Conservation (phyloP, 2,888 invertebrate genomes). For the Philonicus albiceps region DNA sequence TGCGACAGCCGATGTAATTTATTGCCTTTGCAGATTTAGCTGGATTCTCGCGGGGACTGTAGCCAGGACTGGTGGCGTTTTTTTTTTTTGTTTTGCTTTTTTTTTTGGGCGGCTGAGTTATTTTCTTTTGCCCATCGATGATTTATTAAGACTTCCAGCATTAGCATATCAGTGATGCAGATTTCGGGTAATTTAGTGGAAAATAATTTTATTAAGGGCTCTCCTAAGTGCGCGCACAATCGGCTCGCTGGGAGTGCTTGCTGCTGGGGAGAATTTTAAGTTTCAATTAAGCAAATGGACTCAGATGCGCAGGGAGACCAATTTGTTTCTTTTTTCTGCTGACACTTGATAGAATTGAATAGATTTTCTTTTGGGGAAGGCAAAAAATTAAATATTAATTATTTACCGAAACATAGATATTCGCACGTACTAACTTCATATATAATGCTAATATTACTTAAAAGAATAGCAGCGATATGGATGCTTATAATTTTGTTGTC, state of each 20-base stretch:
- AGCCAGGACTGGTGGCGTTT: background rate
- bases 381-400: background rate
- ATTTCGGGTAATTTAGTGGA: constrained; percentile 46
- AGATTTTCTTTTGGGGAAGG: background rate
- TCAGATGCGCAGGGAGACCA: background rate
- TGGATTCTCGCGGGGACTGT: background rate
- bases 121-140: constrained; percentile 38
- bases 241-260: background rate
- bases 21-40: constrained; percentile 35
- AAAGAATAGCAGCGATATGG: too few species aligned
- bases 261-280: background rate
- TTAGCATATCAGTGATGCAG: constrained; percentile 45
- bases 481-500: too few species aligned
- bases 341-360: background rate
- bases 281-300: constrained; percentile 13
- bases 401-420: too few species aligned
- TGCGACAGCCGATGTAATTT: constrained; percentile 44
- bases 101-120: background rate
- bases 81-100: constrained; percentile 13
- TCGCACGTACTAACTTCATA: too few species aligned
- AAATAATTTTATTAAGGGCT: constrained; percentile 46
- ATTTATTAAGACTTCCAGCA: constrained; percentile 44
- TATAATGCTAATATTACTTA: too few species aligned
- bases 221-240: background rate
- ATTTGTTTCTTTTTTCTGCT: background rate